Evolutionary conservation across 2,113 vertebrate genomes (phyloP).

Genomic region (Lagenorhynchus albirostris): DNA sequence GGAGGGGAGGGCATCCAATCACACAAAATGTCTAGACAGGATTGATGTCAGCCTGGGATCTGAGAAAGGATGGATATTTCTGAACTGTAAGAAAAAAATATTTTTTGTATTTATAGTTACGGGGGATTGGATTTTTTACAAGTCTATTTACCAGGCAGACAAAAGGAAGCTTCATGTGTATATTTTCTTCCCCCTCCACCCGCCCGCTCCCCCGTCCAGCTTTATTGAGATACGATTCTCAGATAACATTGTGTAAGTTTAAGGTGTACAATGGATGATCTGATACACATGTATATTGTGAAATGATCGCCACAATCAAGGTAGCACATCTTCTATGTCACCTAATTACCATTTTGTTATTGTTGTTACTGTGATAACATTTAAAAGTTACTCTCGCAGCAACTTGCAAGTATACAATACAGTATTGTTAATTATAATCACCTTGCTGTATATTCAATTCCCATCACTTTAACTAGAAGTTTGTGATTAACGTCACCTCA

Average conservation of each 20-base stretch:
- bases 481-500: neutral
- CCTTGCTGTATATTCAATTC: neutral
- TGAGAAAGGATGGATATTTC: neutral
- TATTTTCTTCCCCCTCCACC: neutral
- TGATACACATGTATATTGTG: neutral
- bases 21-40: neutral
- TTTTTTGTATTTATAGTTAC: neutral
- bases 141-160: neutral
- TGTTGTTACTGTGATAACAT: neutral
- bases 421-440: too few relatives aligned
- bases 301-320: neutral
- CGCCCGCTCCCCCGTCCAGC: rapidly evolving
- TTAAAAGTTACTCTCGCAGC: neutral
- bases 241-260: neutral
- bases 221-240: neutral
- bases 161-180: rapidly evolving
- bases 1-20: neutral
- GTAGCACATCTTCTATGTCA: neutral
- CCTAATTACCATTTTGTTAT: neutral
- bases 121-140: neutral
- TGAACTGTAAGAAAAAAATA: neutral
- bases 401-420: neutral
- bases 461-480: neutral
- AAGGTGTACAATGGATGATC: neutral
- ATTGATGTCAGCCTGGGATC: neutral